Base-by-base conservation (phyloP, 2,888 invertebrate genomes). In the Dasysyrphus albostriatus region DNA sequence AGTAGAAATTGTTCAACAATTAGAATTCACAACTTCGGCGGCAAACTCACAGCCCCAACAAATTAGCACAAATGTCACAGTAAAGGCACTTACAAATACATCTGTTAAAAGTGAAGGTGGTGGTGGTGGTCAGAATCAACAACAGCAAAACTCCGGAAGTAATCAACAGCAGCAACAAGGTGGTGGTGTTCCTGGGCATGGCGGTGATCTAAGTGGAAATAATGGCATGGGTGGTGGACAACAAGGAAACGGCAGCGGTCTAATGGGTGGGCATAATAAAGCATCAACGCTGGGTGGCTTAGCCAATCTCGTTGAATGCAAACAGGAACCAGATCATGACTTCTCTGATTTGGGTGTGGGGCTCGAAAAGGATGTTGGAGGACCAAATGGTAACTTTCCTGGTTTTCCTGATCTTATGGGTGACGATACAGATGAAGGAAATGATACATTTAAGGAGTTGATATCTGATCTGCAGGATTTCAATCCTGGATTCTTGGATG, bases 61-160 rank as follows among this genome's bases (percentile, higher is more conserved):
- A 93, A 98, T 98, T 89, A 97, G 96, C 90, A 98, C 98, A 88
- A 98, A 98, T 94, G 97, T 98, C 79, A 98, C 98, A 72, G 98
- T 98, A 88, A 98, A 98, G 91, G 95, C 96, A 47, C 93, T 96
- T 89, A 95, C 95, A 88, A 96, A 96, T 91, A 94, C 96, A 63
- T 93, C 93, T 73, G 93, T 93, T 51, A 93, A 93, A 88, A 93
- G 92, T 88, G 93, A 93, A 89, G 92, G 92, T 54, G 92, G 89
- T 69, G 91, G 91, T 58, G 90, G 90, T 32, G 91, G 90, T 7
- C 88, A 88, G 34, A 80, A 85, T 69, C 81, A 81, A 56, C 80
- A 88, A 14, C 42, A 42, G 12, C 76, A 81, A 44, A 87, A 88
- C 56, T 70, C 77, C 5, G 74, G 65, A n/a, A 84, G 80, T 73